Evolutionary conservation across 1,140 invertebrate genomes (phyloP), one percentile per base, ranked within the genome.

Genomic region (Lucilia cuprina): DNA sequence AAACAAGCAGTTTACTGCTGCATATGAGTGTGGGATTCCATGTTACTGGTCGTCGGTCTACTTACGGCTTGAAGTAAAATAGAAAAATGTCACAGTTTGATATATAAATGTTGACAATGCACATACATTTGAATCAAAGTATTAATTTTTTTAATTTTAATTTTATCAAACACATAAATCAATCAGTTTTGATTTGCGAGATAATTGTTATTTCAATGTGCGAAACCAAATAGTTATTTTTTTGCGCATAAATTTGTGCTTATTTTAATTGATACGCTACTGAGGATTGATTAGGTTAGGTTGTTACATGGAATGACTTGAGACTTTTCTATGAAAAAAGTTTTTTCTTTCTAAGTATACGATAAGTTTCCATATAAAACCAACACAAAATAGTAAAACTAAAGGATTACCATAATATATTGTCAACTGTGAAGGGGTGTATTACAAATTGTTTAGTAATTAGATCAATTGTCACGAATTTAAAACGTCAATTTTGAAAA

Each of bases 61-160:
- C 55, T 60, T 60, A 60, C 55, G 5, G 55, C 13, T 60, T n/a
- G n/a, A 60, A 60, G 4, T 60, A 14, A 60, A 60, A 60, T 60
- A n/a, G 55, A 60, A 60, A 60, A 60, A 60, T n/a, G n/a, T 60
- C 55, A 60, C 55, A 60, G 55, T 60, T 60, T 60, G 55, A 60
- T 60, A 60, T 60, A n/a, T 3, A 60, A 60, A 17, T n/a, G 55
- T 60, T 60, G 55, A 60, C 55, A 60, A n/a, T 60, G 55, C 14
- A 60, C 55, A n/a, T 60, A 60, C 55, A n/a, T 60, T 60, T 60
- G 55, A 17, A 60, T 60, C 55, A 60, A 60, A 60, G n/a, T 60
- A 60, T 17, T n/a, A 60, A n/a, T 60, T 60, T 60, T 60, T 60
- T 17, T 60, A n/a, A 60, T 60, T 60, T 60, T 60, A n/a, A 60